Conservation (phyloP, 2,113 vertebrate genomes). For the Oncorhynchus nerka region DNA sequence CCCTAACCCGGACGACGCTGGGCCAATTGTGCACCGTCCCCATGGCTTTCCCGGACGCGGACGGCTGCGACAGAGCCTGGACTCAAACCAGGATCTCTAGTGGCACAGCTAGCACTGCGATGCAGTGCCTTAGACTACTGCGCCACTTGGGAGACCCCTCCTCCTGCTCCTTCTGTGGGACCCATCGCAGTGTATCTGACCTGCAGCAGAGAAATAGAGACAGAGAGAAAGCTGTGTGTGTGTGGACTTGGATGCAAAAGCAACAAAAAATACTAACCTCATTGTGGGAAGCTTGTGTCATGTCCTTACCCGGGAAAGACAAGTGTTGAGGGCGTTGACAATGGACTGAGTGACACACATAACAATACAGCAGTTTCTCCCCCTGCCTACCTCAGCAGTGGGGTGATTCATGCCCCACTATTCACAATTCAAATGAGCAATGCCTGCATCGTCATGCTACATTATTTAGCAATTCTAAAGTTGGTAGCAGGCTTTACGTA, state of each 20-base stretch:
- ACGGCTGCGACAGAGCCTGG: too few relatives aligned
- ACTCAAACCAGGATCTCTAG: too few relatives aligned
- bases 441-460: too few relatives aligned
- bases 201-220: neutral
- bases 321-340: constrained; percentile 48
- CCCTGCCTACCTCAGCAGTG: constrained; percentile 15
- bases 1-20: too few relatives aligned
- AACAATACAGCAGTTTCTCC: constrained; percentile 45
- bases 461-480: too few relatives aligned
- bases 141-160: neutral
- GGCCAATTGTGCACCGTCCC: too few relatives aligned
- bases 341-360: constrained; percentile 30
- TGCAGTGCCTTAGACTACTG: too few relatives aligned
- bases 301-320: constrained; percentile 38
- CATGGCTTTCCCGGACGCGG: too few relatives aligned
- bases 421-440: neutral
- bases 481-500: neutral
- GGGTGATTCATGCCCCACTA: constrained; percentile 43
- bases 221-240: neutral
- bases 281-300: constrained; percentile 46
- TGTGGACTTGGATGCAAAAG: constrained; percentile 17
- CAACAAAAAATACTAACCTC: neutral
- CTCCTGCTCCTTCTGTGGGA: constrained; percentile 41
- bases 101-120: too few relatives aligned
- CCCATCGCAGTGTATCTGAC: constrained; percentile 11